phyloP scores from a whole-genome alignment of 1,140 invertebrate genomes.

The Drosophila virilis region DNA sequence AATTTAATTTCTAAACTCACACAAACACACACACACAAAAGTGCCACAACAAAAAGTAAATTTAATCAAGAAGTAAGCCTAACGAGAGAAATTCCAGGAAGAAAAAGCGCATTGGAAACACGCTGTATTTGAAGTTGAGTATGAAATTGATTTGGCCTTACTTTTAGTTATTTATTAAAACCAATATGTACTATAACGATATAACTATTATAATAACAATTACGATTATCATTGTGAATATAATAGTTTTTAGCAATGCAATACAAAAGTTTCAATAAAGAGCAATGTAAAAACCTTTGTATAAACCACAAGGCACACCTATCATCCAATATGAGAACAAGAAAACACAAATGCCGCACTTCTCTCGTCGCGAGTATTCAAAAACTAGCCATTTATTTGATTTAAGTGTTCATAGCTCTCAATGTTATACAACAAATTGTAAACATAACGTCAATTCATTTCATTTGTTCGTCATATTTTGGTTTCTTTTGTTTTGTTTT shows the following conservation, averaged over 20 bases:
- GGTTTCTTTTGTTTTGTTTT: conserved; percentile 10
- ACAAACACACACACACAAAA: conserved; percentile 43
- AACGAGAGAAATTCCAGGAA: conserved; percentile 10
- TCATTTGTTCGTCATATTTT: conserved; percentile 47
- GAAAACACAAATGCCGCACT: conserved; percentile 28
- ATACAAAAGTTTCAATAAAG: conserved; percentile 67
- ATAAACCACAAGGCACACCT: conserved; percentile 27
- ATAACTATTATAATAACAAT: conserved; percentile 61
- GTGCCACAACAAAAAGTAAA: conserved; percentile 48
- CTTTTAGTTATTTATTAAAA: conserved; percentile 77
- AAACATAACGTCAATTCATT: conserved; percentile 27
- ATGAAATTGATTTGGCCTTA: conserved; percentile 70
- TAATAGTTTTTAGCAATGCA: conserved; percentile 61
- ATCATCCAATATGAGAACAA: background rate
- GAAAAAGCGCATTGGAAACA: conserved; percentile 26
- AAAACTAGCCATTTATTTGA: conserved; percentile 75
- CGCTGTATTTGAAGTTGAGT: conserved; percentile 17
- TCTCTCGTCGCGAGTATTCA: conserved; percentile 78
- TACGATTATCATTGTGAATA: conserved; percentile 52
- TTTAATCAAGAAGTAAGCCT: conserved; percentile 19
- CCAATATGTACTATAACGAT: conserved; percentile 36
- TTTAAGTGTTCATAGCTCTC: conserved; percentile 38
- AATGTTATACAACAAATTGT: conserved; percentile 59
- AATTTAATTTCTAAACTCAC: conserved; percentile 48
- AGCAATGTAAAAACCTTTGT: conserved; percentile 42